Percentiles rank a stretch among this genome's conserved stretches.
phyloP scores from a whole-genome alignment of 2,797 vertebrate genomes.

The Pyrrhura leucotis region DNA sequence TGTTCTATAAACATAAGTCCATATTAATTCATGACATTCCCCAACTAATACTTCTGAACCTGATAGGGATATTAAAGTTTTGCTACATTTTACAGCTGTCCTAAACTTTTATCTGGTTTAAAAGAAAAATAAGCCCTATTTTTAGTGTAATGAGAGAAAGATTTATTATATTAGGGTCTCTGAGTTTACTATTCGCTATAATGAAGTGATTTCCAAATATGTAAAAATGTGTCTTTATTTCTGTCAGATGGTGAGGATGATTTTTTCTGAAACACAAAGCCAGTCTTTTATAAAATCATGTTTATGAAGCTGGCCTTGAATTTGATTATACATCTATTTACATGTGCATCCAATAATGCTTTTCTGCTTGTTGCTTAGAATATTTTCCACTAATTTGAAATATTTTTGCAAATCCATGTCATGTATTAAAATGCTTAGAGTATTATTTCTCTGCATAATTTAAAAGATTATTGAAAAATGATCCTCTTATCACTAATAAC shows the following conservation, averaged over 20 bases:
- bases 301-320: background rate
- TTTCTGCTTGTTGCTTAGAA: background rate
- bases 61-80: background rate
- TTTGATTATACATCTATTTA: background rate
- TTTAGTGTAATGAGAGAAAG: background rate
- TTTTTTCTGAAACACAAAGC: constrained; percentile 14
- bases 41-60: background rate
- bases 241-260: background rate
- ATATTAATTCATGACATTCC: constrained; percentile 35
- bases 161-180: background rate
- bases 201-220: background rate
- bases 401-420: background rate
- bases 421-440: background rate
- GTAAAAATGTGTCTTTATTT: background rate
- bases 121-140: constrained; percentile 26
- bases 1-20: background rate
- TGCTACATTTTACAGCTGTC: background rate
- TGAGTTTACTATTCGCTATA: constrained; percentile 1
- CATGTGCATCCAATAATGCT: background rate
- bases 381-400: constrained; percentile 3
- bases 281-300: background rate
- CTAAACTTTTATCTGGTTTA: background rate
- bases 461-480: constrained; percentile 28
- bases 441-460: constrained; percentile 43
- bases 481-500: constrained; percentile 28